Base-by-base conservation (phyloP, 2,113 vertebrate species). In the Carlito syrichta region DNA sequence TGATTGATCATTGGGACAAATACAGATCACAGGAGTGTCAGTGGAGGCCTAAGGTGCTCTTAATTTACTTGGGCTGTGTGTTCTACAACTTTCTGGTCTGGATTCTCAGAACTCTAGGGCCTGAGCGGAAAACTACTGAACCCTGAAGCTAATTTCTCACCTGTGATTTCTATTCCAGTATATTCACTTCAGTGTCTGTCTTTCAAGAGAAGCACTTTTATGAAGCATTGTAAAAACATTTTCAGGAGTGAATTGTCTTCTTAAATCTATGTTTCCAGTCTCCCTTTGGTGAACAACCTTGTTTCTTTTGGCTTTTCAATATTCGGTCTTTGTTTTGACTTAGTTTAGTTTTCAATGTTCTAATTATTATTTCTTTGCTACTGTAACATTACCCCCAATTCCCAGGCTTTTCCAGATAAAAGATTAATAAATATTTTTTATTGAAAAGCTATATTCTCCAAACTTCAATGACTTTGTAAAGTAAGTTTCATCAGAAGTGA, bases 371-470 rank as follows among this genome's bases (percentile, higher is more conserved):
- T 93, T 89, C n/a, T 69, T 96, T 48, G 14, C 19, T 85, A 52
- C n/a, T 77, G 10, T 82, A 86, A 91, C 85, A 82, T 96, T 86
- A 71, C 10, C 14, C 3, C 48, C 30, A 84, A 63, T 63, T 32
- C n/a, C 30, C 77, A 52, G 79, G 35, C 45, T 85, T 96, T 85
- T 16, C 35, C 74, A 93, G 73, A 52, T 76, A 88, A 38, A 91
- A 74, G 50, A 86, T n/a, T 86, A 71, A 94, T 94, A 88, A 86
- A 68, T 38, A 78, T 56, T 95, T 94, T n/a, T 90, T 88, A 94
- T 68, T 91, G 62, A 68, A 92, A 92, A 90, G 35, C 86, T 95
- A 8, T 93, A 66, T 76, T 92, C n/a, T 79, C 74, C 79, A 89
- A 96, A 95, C 14, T 79, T 93, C 84, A 93, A 43, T 89, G 71